phyloP scores from a whole-genome alignment of 2,113 vertebrate species.

The Melospiza melodia region DNA sequence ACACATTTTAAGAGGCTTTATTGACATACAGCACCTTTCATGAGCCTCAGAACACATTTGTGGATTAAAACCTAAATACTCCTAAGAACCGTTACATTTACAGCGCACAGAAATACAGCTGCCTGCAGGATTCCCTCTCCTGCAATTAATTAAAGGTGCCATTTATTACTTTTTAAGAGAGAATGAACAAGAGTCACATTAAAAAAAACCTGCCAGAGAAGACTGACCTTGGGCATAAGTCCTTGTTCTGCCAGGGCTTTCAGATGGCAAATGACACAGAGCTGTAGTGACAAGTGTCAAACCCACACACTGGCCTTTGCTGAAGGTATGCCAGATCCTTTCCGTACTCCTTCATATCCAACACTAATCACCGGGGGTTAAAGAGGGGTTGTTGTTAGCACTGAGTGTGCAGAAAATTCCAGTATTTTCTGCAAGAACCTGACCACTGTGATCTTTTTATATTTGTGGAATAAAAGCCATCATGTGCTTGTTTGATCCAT shows the following conservation, averaged over 20 bases:
- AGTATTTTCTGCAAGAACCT: neutral
- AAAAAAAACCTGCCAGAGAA: neutral
- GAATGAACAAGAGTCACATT: neutral
- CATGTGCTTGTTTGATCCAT: neutral
- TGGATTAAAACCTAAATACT: neutral
- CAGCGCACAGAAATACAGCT: neutral
- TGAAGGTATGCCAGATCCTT: neutral
- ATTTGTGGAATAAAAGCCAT: neutral
- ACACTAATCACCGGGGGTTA: neutral
- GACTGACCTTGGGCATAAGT: conserved; percentile 18
- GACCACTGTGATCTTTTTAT: neutral
- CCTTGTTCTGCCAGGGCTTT: conserved; percentile 38
- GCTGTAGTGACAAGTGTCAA: conserved; percentile 32
- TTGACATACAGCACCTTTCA: neutral
- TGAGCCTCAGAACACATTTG: neutral
- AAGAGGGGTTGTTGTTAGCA: neutral
- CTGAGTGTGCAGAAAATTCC: neutral
- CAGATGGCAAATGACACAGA: neutral
- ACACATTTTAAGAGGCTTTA: neutral
- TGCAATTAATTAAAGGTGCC: neutral
- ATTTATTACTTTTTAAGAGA: neutral
- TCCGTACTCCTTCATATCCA: neutral
- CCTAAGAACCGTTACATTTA: neutral
- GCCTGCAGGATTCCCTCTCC: neutral
- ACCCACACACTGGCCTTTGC: neutral